Evolutionary conservation across 2,888 invertebrate species (phyloP).

Genomic region (Stegophylla sp.): DNA sequence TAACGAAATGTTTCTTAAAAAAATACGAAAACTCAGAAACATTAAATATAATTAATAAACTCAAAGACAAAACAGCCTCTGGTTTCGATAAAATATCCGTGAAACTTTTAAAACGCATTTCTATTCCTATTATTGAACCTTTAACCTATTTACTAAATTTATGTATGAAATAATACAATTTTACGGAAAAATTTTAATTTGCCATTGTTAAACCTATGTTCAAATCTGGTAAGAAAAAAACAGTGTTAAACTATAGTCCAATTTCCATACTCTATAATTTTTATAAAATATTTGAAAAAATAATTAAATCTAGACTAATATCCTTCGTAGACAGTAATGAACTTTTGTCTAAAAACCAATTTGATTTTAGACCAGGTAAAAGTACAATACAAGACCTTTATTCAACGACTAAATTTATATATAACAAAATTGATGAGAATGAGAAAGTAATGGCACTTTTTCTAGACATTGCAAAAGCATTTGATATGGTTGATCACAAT

Average conservation of each 20-base stretch:
- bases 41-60: conserved; percentile 5
- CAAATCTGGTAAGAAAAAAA: conserved; percentile 5
- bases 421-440: too few relatives aligned
- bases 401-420: too few relatives aligned
- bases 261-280: background rate
- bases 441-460: background rate
- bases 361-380: too few relatives aligned
- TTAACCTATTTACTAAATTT: background rate
- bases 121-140: background rate
- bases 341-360: too few relatives aligned
- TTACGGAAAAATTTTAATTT: conserved; percentile 10
- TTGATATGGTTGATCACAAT: background rate
- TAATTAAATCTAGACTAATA: too few relatives aligned
- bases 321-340: too few relatives aligned
- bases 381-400: too few relatives aligned
- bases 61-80: conserved; percentile 8
- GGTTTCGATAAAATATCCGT: conserved; percentile 4
- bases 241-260: too few relatives aligned
- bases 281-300: too few relatives aligned
- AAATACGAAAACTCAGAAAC: conserved; percentile 1
- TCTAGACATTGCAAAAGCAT: background rate
- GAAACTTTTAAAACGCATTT: background rate
- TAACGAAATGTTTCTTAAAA: too few relatives aligned
- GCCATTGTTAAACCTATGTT: background rate
- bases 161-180: conserved; percentile 4